phyloP scores from a whole-genome alignment of 2,888 invertebrate species.

The Troides oblongomaculatus region DNA sequence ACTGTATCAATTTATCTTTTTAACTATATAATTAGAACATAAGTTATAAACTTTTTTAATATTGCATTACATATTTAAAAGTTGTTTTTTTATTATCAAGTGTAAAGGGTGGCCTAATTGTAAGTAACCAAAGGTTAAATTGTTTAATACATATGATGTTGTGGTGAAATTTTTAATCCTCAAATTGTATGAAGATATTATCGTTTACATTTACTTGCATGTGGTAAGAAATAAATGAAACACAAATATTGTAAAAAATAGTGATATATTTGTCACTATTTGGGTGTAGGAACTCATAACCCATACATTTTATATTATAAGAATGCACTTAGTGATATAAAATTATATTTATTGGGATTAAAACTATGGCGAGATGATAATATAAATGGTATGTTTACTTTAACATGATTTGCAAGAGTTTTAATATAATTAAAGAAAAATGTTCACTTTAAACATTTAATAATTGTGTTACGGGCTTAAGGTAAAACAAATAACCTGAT shows the following conservation, averaged over 20 bases:
- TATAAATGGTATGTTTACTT: neutral
- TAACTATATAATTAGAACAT: conserved; percentile 27
- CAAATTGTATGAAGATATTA: conserved; percentile 4
- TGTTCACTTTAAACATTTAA: no score
- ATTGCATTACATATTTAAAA: conserved; percentile 11
- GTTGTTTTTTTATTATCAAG: conserved; percentile 16
- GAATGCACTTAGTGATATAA: conserved; percentile 21
- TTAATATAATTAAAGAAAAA: neutral
- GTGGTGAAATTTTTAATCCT: conserved; percentile 8
- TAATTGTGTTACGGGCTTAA: no score
- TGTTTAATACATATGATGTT: conserved; percentile 18
- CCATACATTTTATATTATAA: conserved; percentile 9
- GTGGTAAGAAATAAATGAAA: conserved; percentile 3
- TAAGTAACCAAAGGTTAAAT: conserved; percentile 30
- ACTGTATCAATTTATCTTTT: conserved; percentile 27
- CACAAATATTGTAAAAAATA: conserved; percentile 1
- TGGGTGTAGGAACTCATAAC: conserved; percentile 12
- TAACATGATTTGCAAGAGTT: neutral
- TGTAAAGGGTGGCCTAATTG: conserved; percentile 24
- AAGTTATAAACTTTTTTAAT: conserved; percentile 24
- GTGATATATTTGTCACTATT: conserved; percentile 15
- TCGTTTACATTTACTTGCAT: conserved; percentile 2
- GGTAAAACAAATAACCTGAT: no score
- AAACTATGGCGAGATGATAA: conserved; percentile 3
- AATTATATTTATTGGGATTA: conserved; percentile 13